Evolutionary conservation across 2,113 vertebrate genomes (phyloP), one percentile per base, ranked within the genome.

Genomic region (Pyrgilauda ruficollis): DNA sequence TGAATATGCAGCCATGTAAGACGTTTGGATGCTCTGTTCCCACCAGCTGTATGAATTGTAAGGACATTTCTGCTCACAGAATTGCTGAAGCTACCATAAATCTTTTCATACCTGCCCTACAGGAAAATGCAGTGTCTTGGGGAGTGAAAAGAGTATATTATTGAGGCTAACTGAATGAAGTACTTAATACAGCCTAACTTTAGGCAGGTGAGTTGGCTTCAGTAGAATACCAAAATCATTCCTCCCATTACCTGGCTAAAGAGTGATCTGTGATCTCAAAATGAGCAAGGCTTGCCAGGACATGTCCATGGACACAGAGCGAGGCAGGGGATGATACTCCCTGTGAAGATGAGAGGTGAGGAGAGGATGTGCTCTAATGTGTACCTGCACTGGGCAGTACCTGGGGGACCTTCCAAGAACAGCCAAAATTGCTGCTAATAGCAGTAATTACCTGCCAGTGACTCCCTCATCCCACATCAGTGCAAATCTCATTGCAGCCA

Each of bases 221-320:
- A 10, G 10, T 19, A 59, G 59, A 80, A 59, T 53, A 41, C 15
- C 8, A 23, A 63, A 84, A 44, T 70, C 11, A 59, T 80, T 83
- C 2, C 0, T 44, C 35, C n/a, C 24, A 6, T 6, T 23, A 44
- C 11, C n/a, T 73, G 62, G 22, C 21, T 2, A 11, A 72, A 62
- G 33, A 50, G 28, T 9, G 20, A 11, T 28, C 30, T 73, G 50
- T 1, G 0, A 23, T 59, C 43, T 55, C 62, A 52, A 27, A 44
- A 61, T 22, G 39, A 79, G 11, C 58, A 62, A 73, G 26, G n/a
- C 55, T 83, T 41, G 26, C 49, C 47, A 46, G 56, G 49, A 68
- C 5, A 1, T 27, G 13, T 43, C 59, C 47, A 33, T 1, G 1
- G 44, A 59, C 0, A 1, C 33, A 47, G 68, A 56, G 27, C 0